phyloP scores from a whole-genome alignment of 1,140 invertebrate species.

The Aphidius gifuensis region DNA sequence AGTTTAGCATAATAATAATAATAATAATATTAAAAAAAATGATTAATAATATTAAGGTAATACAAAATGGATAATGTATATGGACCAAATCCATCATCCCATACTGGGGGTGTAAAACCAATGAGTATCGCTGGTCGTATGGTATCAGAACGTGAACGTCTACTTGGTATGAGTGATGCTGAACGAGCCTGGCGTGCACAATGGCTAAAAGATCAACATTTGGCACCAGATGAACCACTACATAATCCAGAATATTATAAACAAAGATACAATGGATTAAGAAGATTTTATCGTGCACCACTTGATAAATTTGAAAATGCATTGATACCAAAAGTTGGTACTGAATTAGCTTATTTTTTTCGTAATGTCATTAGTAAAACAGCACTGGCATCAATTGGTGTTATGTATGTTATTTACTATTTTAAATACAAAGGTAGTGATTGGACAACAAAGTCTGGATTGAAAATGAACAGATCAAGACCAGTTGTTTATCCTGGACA shows the following conservation, averaged over 20 bases:
- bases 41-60: too few species aligned
- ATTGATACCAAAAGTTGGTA: slow-evolving; percentile 14
- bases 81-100: background rate
- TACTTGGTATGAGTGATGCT: slow-evolving; percentile 77
- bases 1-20: too few species aligned
- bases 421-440: slow-evolving; percentile 18
- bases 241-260: slow-evolving; percentile 63
- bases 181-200: slow-evolving; percentile 79
- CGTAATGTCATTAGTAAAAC: slow-evolving; percentile 17
- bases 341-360: slow-evolving; percentile 9
- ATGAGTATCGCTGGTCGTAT: slow-evolving; percentile 74
- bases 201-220: slow-evolving; percentile 78
- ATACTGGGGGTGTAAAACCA: slow-evolving; percentile 63
- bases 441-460: slow-evolving; percentile 16
- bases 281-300: slow-evolving; percentile 70
- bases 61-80: background rate
- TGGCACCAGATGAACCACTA: slow-evolving; percentile 70
- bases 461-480: slow-evolving; percentile 10
- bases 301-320: slow-evolving; percentile 62
- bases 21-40: too few species aligned
- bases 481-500: slow-evolving; percentile 6
- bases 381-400: background rate
- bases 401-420: slow-evolving; percentile 10
- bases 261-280: slow-evolving; percentile 72
- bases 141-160: slow-evolving; percentile 69